Evolutionary conservation across 1,140 invertebrate genomes (phyloP), one percentile per base, ranked within the genome.

Genomic region (Sycophila sp.): DNA sequence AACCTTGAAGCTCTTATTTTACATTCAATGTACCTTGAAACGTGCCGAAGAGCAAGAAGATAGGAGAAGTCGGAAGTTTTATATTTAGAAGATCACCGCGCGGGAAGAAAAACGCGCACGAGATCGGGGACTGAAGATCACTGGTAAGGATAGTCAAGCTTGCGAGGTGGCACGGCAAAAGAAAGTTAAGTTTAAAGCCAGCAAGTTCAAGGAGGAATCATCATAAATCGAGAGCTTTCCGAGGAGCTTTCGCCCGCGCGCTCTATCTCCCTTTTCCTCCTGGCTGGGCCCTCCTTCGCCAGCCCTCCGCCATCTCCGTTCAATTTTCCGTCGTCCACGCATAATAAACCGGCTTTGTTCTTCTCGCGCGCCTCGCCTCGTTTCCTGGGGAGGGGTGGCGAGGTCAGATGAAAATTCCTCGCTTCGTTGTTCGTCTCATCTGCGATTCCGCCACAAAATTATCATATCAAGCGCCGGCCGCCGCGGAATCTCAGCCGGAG

Each of bases 341-440:
- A 75, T 80, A 80, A 81, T 78, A 76, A 77, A 75, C 62, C 68
- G 32, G 24, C 75, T 77, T 77, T 76, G 75, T 76, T 73, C 75
- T 66, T 55, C n/a, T n/a, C n/a, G n/a, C n/a, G n/a, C n/a, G n/a
- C n/a, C n/a, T n/a, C n/a, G n/a, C n/a, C n/a, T n/a, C 58, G 51
- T 51, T 73, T 53, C 36, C 30, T 26, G 17, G 1, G n/a, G n/a
- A n/a, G n/a, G n/a, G n/a, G n/a, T n/a, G n/a, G n/a, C n/a, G n/a
- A n/a, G n/a, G 19, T 3, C 17, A 68, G 36, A 59, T 36, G 55
- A 68, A 59, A 56, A 59, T 49, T 68, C 24, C 53, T 13, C 17
- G 8, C 28, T 5, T 15, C 49, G 6, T 13, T 40, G 38, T 47
- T 17, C 38, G 47, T 28, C 59, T 71, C 72, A 70, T 77, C 76